A percentile compares a stretch with the other conserved stretches of the same genome.
phyloP scores from a whole-genome alignment of 1,140 invertebrate genomes.

The Propsilocerus akamusi region DNA sequence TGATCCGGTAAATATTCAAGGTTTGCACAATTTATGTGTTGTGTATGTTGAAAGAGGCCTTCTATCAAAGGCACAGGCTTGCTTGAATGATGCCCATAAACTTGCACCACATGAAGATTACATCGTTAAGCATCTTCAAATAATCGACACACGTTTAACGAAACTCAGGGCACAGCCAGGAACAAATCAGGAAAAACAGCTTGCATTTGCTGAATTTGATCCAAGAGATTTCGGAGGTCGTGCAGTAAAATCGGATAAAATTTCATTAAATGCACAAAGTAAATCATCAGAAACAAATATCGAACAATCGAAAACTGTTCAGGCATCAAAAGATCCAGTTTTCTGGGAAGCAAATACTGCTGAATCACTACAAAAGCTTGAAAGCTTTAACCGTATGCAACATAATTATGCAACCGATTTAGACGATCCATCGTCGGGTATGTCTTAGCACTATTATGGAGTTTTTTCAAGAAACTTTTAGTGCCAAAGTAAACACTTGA shows the following conservation, averaged over 20 bases:
- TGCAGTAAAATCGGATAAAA: not conserved
- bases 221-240: conserved; percentile 15
- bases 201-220: conserved; percentile 20
- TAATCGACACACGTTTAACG: conserved; percentile 17
- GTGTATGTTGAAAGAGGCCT: conserved; percentile 84
- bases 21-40: conserved; percentile 88
- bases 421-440: not conserved
- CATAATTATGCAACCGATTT: not conserved
- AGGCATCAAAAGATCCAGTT: not conserved
- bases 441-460: conserved; percentile 1
- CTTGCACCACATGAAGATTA: conserved; percentile 80
- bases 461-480: not conserved
- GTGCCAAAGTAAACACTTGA: not conserved
- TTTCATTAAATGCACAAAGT: not conserved
- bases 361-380: not conserved
- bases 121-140: conserved; percentile 60
- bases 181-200: conserved; percentile 16
- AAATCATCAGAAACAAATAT: not conserved
- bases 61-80: conserved; percentile 61
- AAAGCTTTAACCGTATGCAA: not conserved
- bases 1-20: conserved; percentile 85
- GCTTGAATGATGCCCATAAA: conserved; percentile 56
- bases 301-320: not conserved
- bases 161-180: conserved; percentile 23
- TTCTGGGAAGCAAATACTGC: not conserved